These are phyloP conservation scores for Siderastrea siderea DNA, from an alignment of 92 coral and sea anemone species.

Conservation along the genomic window DNA sequence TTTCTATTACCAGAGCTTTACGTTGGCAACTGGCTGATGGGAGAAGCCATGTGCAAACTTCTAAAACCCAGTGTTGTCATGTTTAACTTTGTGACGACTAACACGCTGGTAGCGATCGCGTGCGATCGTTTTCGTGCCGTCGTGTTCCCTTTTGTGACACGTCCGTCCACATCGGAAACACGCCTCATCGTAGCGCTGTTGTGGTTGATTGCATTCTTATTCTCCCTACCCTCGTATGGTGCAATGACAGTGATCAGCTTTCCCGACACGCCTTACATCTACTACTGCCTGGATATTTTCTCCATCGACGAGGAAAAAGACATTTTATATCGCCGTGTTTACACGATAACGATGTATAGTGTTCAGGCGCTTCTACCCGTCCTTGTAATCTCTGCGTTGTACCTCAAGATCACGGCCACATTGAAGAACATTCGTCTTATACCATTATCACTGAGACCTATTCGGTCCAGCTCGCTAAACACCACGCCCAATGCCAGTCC, in stretches of 20 bases:
- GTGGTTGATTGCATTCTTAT: constrained; percentile 83
- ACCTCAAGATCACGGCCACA: constrained; percentile 76
- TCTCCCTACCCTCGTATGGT: constrained; percentile 79
- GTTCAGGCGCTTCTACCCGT: constrained; percentile 75
- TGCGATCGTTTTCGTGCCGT: constrained; percentile 88
- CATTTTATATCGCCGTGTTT: constrained; percentile 47
- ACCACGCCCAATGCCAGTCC: constrained; percentile 77
- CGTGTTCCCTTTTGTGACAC: constrained; percentile 80
- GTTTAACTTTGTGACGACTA: constrained; percentile 81
- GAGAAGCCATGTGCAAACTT: constrained; percentile 77
- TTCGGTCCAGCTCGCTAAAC: constrained; percentile 73
- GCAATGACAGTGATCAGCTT: constrained; percentile 44
- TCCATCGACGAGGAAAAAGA: constrained; percentile 48
- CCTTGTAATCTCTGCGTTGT: constrained; percentile 68
- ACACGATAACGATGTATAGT: constrained; percentile 69
- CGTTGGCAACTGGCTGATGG: constrained; percentile 73
- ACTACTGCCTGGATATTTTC: constrained; percentile 67
- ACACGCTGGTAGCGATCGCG: constrained; percentile 91
- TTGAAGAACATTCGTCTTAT: constrained; percentile 72
- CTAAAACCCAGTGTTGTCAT: constrained; percentile 82
- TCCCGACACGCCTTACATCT: constrained; percentile 2
- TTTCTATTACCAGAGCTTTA: constrained; percentile 57
- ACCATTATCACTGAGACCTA: constrained; percentile 68
- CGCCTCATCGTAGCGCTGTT: constrained; percentile 69
- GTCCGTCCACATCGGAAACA: constrained; percentile 85